A percentile compares a stretch with the other conserved stretches of the same genome.
Evolutionary conservation across 2,113 vertebrate species (phyloP).

Genomic region (Xenotilapia longispinis): DNA sequence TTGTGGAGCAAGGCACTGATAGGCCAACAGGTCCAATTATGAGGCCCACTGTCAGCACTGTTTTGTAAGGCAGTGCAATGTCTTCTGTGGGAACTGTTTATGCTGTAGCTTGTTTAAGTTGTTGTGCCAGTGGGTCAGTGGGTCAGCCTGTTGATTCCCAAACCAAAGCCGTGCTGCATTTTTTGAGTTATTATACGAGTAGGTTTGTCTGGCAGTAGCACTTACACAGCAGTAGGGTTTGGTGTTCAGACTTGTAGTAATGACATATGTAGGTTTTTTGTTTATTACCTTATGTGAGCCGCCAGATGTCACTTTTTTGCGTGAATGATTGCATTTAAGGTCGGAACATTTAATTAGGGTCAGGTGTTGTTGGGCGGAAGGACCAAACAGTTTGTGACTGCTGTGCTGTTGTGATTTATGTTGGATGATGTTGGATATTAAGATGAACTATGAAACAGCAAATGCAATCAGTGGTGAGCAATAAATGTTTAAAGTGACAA

Average conservation of each 20-base stretch:
- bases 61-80: neutral
- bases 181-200: neutral
- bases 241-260: neutral
- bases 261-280: neutral
- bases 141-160: neutral
- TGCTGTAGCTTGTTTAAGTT: neutral
- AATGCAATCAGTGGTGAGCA: neutral
- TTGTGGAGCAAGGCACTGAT: neutral
- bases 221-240: neutral
- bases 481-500: neutral
- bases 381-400: neutral
- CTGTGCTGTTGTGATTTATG: neutral
- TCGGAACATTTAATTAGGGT: neutral
- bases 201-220: neutral
- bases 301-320: neutral
- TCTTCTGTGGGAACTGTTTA: neutral
- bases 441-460: neutral
- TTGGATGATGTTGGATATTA: neutral
- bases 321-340: neutral
- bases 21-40: constrained; percentile 15
- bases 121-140: neutral
- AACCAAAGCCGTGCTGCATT: neutral
- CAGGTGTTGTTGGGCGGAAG: neutral
- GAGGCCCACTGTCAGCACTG: neutral
- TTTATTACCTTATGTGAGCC: neutral